Conservation (phyloP, 2,888 invertebrate species). For the Archips xylosteana region DNA sequence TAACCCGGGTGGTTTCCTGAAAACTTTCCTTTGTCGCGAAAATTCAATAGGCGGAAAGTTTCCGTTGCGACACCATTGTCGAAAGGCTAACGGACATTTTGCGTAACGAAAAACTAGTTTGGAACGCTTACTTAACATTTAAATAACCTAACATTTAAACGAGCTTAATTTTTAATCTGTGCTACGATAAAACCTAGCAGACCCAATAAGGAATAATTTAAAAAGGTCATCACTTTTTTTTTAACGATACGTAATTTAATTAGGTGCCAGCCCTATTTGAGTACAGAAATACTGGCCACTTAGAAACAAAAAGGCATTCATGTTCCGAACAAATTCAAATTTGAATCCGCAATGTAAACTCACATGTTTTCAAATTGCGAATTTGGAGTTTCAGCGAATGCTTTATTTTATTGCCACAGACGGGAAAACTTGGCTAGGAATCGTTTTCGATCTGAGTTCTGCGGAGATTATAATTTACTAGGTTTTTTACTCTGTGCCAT, state of each 20-base stretch:
- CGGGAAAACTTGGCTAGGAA: constrained; percentile 36
- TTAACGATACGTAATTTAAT: background rate
- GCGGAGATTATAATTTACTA: constrained; percentile 20
- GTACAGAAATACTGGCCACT: constrained; percentile 12
- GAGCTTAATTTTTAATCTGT: constrained; percentile 20
- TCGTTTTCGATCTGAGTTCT: constrained; percentile 44
- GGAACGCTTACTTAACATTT: constrained; percentile 12
- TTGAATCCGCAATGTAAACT: constrained; percentile 51
- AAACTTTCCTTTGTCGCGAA: constrained; percentile 79
- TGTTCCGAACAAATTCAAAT: constrained; percentile 38
- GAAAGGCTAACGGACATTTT: constrained; percentile 59
- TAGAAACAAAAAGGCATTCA: constrained; percentile 10
- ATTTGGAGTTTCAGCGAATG: constrained; percentile 46
- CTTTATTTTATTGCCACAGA: constrained; percentile 47
- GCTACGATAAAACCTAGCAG: background rate
- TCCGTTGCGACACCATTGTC: constrained; percentile 65
- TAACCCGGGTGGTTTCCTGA: constrained; percentile 77
- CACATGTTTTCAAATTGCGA: constrained; percentile 54
- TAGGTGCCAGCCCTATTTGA: background rate
- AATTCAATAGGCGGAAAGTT: constrained; percentile 79
- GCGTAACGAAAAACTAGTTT: constrained; percentile 24
- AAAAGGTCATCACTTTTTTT: background rate
- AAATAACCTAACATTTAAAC: no score
- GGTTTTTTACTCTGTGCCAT: constrained; percentile 19
- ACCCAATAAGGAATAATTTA: background rate